Evolutionary conservation across 2,888 invertebrate genomes (phyloP), one percentile per base, ranked within the genome.

Genomic region (Synanthedon vespiformis): DNA sequence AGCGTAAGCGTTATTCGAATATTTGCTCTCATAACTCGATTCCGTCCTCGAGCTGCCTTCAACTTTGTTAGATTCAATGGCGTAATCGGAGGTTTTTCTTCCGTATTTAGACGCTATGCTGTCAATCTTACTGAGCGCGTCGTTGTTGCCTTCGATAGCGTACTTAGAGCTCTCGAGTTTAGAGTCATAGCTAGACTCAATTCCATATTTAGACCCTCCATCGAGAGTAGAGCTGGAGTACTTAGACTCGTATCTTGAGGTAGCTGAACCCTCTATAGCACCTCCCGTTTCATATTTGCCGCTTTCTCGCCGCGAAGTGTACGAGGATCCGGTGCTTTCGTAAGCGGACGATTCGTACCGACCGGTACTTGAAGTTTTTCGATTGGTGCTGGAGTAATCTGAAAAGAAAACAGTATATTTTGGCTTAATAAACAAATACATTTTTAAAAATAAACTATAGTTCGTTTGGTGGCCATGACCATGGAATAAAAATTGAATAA

Each of bases 371-470:
- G 81, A 79, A 58, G 72, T 52, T 56, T 77, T 80, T 54, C 81
- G 73, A 58, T 70, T 77, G 60, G 82, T 84, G 66, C 81, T 84
- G 72, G 84, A 80, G 67, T 84, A 85, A 65, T 88, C 75, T 80
- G 62, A 44, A 62, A 34, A 10, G 10, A 34, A 34, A 34, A 34
- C 34, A 34, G 34, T 2, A 6, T 34, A 10, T 2, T 34, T 34
- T 34, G 34, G 10, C 2, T 34, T 34, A 10, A 10, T 34, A 34
- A 34, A 34, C 6, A 34, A 34, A 34, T 34, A 34, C 3, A 10
- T 34, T 34, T 10, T 34, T 34, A 34, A 10, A 34, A 10, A 34
- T 34, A 34, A 34, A 34, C 10, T 10, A 3, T 8, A 34, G 10
- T 1, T 34, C 27, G 27, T 34, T 27, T 27, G 10, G 10, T 34